Conservation (phyloP, 2,113 vertebrate genomes). For the Melanerpes formicivorus region DNA sequence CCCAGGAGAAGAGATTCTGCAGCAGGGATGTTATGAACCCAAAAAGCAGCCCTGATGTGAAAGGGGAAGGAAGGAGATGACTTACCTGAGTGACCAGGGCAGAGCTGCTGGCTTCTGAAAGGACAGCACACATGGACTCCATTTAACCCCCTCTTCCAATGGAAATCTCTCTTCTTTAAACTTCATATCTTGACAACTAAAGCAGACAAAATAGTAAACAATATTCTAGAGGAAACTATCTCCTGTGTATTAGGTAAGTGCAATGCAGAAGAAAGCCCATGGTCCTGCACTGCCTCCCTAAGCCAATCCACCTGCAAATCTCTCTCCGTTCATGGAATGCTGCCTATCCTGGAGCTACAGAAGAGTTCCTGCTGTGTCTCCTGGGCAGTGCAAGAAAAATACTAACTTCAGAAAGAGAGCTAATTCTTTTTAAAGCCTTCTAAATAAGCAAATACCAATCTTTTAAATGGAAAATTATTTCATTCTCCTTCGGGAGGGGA, state of each 20-base stretch:
- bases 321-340: not conserved
- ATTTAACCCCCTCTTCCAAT: not conserved
- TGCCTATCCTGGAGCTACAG: not conserved
- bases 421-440: not conserved
- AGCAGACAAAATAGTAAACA: conserved; percentile 33
- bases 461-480: not conserved
- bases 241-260: not conserved
- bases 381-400: not conserved
- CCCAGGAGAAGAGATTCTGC: not conserved
- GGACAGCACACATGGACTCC: not conserved
- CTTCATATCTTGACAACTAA: not conserved
- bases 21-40: not conserved
- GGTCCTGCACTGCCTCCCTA: not conserved
- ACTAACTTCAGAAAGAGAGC: not conserved
- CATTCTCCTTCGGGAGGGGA: not conserved
- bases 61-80: not conserved
- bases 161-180: not conserved
- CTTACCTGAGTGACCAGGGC: conserved; percentile 10
- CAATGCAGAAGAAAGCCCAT: not conserved
- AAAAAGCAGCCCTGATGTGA: not conserved
- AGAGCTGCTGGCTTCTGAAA: not conserved
- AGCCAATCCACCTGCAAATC: not conserved
- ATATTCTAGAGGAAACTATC: not conserved
- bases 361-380: not conserved
- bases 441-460: not conserved